Evolutionary conservation across 2,888 invertebrate species (phyloP).

Genomic region (Clivina fossor): DNA sequence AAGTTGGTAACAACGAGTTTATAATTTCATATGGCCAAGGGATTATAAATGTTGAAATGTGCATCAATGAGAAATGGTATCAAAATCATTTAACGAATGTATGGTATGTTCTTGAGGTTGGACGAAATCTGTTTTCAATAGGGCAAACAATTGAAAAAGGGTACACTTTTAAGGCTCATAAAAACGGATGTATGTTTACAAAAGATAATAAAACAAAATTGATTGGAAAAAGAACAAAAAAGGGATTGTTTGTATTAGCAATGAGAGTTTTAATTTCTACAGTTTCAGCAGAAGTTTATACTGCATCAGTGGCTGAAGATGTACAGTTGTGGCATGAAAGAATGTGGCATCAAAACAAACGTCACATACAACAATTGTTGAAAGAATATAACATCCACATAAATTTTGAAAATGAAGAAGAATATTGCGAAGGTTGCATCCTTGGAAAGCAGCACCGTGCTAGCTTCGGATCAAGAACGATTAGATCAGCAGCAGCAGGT

Average conservation of each 20-base stretch:
- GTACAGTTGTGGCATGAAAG: constrained; percentile 31
- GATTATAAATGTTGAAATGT: constrained; percentile 22
- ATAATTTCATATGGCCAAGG: constrained; percentile 24
- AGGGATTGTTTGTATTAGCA: constrained; percentile 17
- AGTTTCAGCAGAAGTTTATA: constrained; percentile 16
- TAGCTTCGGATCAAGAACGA: constrained; percentile 31
- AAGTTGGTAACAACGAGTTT: constrained; percentile 27
- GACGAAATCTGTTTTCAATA: constrained; percentile 29
- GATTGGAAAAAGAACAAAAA: constrained; percentile 18
- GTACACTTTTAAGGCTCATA: constrained; percentile 18
- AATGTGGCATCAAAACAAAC: constrained; percentile 36
- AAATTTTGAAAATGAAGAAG: constrained; percentile 15
- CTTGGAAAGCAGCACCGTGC: constrained; percentile 37
- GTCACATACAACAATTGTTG: constrained; percentile 30
- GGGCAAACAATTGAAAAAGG: constrained; percentile 21
- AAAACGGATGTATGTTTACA: constrained; percentile 22
- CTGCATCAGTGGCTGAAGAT: constrained; percentile 5
- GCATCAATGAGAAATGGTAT: constrained; percentile 11
- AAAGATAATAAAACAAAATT: constrained; percentile 12
- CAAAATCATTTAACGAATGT: constrained; percentile 28
- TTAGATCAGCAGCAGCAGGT: constrained; percentile 36
- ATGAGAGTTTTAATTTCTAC: constrained; percentile 19
- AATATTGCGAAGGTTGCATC: constrained; percentile 38
- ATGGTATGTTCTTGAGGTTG: constrained; percentile 32
- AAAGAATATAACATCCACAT: constrained; percentile 21